These are phyloP conservation scores for Circaetus gallicus DNA, from an alignment of 2,113 vertebrate species.

Conservation along the genomic window DNA sequence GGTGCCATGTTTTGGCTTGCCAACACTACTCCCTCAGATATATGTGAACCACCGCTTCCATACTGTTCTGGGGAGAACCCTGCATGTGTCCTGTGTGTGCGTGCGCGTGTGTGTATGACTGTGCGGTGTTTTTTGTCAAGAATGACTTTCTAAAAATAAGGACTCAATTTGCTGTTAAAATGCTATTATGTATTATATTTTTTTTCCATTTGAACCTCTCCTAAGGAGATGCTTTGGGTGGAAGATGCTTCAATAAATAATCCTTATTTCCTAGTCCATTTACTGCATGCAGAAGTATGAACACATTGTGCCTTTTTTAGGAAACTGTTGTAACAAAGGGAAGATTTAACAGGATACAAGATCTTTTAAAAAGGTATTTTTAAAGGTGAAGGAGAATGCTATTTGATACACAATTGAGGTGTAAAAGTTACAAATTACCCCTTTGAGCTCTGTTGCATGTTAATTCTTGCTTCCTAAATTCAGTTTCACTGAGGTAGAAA, in stretches of 20 bases:
- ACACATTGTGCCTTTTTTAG: conserved; percentile 74
- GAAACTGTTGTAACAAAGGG: conserved; percentile 20
- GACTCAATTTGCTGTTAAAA: conserved; percentile 70
- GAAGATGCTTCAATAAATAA: conserved; percentile 51
- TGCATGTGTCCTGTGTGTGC: conserved; percentile 69
- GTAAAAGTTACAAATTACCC: neutral
- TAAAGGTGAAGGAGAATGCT: conserved; percentile 23
- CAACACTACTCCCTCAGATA: conserved; percentile 71
- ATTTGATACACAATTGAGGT: neutral
- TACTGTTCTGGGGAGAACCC: conserved; percentile 63
- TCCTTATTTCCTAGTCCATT: conserved; percentile 71
- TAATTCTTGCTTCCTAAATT: conserved; percentile 27
- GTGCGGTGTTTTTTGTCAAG: conserved; percentile 59
- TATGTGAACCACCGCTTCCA: conserved; percentile 56
- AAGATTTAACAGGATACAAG: conserved; percentile 37
- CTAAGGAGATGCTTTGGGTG: conserved; percentile 55
- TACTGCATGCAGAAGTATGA: conserved; percentile 73
- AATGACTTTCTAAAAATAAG: conserved; percentile 70
- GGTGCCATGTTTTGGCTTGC: conserved; percentile 76
- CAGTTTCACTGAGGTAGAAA: neutral
- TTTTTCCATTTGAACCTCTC: conserved; percentile 62
- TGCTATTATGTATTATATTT: conserved; percentile 50
- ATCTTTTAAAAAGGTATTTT: conserved; percentile 27
- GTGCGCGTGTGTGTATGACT: neutral
- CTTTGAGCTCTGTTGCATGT: conserved; percentile 32